phyloP scores from a whole-genome alignment of 2,888 invertebrate species.

The Dromius quadrimaculatus region DNA sequence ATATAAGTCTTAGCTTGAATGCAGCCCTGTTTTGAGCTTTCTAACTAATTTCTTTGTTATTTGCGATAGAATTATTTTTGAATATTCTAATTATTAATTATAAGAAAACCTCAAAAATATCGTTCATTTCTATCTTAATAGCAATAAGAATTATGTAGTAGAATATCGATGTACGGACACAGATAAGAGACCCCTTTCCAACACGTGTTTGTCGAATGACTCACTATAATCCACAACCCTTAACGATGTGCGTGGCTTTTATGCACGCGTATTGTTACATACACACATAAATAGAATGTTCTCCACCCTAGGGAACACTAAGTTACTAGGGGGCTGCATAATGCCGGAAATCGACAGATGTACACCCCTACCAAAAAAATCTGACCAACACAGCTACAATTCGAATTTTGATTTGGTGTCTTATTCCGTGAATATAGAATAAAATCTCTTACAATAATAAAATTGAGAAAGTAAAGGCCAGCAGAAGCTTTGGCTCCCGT shows the following conservation, averaged over 20 bases:
- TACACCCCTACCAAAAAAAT: slow-evolving; percentile 47
- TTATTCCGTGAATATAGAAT: too few relatives aligned
- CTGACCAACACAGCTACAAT: slow-evolving; percentile 47
- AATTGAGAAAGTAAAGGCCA: too few relatives aligned
- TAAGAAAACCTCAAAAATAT: background rate
- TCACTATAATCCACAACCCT: slow-evolving; percentile 28
- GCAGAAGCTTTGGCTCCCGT: background rate
- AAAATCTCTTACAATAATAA: too few relatives aligned
- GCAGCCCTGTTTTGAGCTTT: too few relatives aligned
- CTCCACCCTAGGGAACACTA: slow-evolving; percentile 21
- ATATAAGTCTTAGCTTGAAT: too few relatives aligned
- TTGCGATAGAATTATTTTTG: background rate
- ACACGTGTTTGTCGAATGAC: slow-evolving; percentile 31
- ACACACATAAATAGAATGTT: slow-evolving; percentile 1
- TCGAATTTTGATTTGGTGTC: too few relatives aligned
- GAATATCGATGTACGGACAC: slow-evolving; percentile 40
- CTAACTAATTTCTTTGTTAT: too few relatives aligned
- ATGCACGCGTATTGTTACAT: background rate
- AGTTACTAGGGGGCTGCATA: slow-evolving; percentile 33
- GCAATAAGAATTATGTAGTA: background rate
- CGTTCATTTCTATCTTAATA: slow-evolving; percentile 6
- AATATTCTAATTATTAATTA: background rate
- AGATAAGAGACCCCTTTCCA: slow-evolving; percentile 42
- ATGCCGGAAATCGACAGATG: slow-evolving; percentile 49
- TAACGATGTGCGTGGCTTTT: slow-evolving; percentile 28